Evolutionary conservation across 2,113 vertebrate genomes (phyloP).

Genomic region (Hepsetus odoe): DNA sequence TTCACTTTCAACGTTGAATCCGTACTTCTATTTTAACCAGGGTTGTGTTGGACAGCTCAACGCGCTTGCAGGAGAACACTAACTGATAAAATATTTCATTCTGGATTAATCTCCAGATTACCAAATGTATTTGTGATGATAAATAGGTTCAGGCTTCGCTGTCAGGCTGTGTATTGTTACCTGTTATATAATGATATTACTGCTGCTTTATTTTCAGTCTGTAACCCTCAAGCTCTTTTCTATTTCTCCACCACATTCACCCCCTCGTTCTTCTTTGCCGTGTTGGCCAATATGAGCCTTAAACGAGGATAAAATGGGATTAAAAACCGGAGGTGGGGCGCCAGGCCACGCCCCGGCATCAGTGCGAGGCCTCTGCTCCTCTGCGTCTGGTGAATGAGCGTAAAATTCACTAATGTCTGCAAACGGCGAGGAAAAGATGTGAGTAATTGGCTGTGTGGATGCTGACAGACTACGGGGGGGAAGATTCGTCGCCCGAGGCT

Average conservation of each 20-base stretch:
- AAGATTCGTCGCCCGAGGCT: conserved; percentile 24
- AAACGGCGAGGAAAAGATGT: conserved; percentile 58
- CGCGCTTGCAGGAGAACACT: no score
- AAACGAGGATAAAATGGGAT: conserved; percentile 57
- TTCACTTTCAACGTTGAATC: no score
- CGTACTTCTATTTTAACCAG: no score
- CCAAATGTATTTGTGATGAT: no score
- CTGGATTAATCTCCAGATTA: no score
- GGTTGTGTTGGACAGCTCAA: no score
- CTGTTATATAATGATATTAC: no score
- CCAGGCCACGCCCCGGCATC: conserved; percentile 52
- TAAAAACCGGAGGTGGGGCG: conserved; percentile 29
- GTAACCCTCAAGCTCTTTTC: background rate
- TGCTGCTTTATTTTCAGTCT: no score
- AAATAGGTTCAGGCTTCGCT: no score
- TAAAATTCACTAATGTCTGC: conserved; percentile 62
- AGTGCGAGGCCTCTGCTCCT: conserved; percentile 55
- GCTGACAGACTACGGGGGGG: conserved; percentile 11
- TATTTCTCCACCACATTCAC: background rate
- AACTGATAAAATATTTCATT: no score
- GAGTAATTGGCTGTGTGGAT: conserved; percentile 35
- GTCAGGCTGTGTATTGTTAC: no score
- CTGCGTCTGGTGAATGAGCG: conserved; percentile 62
- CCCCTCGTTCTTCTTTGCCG: background rate
- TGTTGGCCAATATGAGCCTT: conserved; percentile 24